phyloP scores from a whole-genome alignment of 2,888 invertebrate genomes.

The Hydriomena furcata region DNA sequence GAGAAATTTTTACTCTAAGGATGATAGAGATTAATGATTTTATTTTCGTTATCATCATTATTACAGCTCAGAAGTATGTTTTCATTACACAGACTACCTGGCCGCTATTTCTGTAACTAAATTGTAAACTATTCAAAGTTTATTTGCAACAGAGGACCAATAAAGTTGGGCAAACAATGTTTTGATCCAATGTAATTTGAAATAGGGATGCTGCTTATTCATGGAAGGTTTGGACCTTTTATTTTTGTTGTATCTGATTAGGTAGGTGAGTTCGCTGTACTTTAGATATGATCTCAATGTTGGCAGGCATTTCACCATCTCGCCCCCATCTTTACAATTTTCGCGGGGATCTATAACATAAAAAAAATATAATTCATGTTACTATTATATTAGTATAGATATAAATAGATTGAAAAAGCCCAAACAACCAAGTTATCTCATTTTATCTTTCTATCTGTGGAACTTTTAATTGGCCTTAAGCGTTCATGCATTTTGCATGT shows the following conservation, averaged over 20 bases:
- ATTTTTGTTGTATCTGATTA: slow-evolving; percentile 3
- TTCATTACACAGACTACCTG: background rate
- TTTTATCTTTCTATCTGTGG: no score
- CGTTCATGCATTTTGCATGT: no score
- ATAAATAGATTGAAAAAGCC: no score
- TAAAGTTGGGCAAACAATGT: slow-evolving; percentile 16
- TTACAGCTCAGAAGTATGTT: background rate
- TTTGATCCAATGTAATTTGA: slow-evolving; percentile 9
- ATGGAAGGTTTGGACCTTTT: background rate
- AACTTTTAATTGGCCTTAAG: no score
- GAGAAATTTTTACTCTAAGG: no score
- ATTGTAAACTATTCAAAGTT: slow-evolving; percentile 20
- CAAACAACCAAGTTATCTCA: no score
- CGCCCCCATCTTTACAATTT: background rate
- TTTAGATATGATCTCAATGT: background rate
- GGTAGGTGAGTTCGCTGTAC: background rate
- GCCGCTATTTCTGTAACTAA: slow-evolving; percentile 1
- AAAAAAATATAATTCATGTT: no score
- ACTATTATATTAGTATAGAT: no score
- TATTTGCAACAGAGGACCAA: slow-evolving; percentile 16
- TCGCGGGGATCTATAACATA: no score
- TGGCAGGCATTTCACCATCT: background rate
- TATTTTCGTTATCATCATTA: background rate
- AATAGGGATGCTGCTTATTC: slow-evolving; percentile 6
- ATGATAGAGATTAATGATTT: background rate